phyloP scores from a whole-genome alignment of 2,888 invertebrate species.

The Galeruca laticollis region DNA sequence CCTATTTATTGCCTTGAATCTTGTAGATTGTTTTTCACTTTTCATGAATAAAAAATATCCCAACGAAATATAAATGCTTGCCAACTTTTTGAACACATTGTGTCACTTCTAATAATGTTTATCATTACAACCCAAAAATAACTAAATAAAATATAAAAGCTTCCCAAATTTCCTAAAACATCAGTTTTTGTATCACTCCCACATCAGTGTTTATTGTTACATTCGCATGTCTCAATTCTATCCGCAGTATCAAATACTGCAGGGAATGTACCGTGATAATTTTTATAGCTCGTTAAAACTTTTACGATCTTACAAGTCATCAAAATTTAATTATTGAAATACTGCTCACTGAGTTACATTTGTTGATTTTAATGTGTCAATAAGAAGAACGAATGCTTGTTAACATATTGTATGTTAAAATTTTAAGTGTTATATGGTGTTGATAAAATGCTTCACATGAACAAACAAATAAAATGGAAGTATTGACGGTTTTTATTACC shows the following conservation, averaged over 20 bases:
- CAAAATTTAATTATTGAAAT: slow-evolving; percentile 39
- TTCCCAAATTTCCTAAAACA: background rate
- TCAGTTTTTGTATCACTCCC: background rate
- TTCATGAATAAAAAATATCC: too few species aligned
- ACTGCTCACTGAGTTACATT: slow-evolving; percentile 23
- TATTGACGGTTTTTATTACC: background rate
- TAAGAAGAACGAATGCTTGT: slow-evolving; percentile 36
- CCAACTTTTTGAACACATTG: too few species aligned
- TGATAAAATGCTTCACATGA: background rate
- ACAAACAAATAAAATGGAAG: slow-evolving; percentile 12
- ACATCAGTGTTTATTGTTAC: slow-evolving; percentile 1
- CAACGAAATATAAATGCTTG: too few species aligned
- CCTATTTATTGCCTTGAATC: too few species aligned
- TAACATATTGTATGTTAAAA: slow-evolving; percentile 23
- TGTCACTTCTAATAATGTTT: too few species aligned
- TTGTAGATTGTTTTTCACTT: too few species aligned
- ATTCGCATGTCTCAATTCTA: slow-evolving; percentile 13
- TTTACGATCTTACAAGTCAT: slow-evolving; percentile 48
- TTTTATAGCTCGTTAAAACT: slow-evolving; percentile 46
- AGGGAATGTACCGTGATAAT: slow-evolving; percentile 34
- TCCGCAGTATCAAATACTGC: slow-evolving; percentile 22
- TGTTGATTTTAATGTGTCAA: slow-evolving; percentile 47
- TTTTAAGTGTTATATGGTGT: slow-evolving; percentile 20
- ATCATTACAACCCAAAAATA: too few species aligned
- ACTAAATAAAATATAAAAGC: background rate